Evolutionary conservation across 1,140 invertebrate genomes (phyloP), one percentile per base, ranked within the genome.

Genomic region (Tetragonula clypearis): DNA sequence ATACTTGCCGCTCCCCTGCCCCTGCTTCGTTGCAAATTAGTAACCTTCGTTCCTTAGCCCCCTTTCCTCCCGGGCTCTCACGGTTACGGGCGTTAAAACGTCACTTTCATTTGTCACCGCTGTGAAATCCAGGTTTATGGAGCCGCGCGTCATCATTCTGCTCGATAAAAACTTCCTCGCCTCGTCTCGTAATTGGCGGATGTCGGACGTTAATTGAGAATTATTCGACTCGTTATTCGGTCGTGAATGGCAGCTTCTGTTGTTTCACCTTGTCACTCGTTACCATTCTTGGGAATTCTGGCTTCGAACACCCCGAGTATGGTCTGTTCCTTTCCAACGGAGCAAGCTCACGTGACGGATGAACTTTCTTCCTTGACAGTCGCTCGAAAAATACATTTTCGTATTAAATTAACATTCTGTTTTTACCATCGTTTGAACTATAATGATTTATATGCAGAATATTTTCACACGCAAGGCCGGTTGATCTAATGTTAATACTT

Each of bases 11-110:
- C 53, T 30, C 12, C 15, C 19, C 53, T 35, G 62, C 74, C 60
- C 15, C 71, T 5, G 35, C 41, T 49, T 49, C 41, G 41, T 74
- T 74, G 26, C 62, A 56, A 82, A 82, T 77, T 82, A 76, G 49
- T 60, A 76, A 76, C 60, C 56, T 72, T 80, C 53, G 15, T 72
- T 60, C 30, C 41, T 49, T 8, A 0, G 55, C n/a, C 17, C 3
- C 35, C 35, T 2, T 35, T 3, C 35, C 35, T 35, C 35, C 3
- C 35, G 35, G 2, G 35, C 35, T 17, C 55, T n/a, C 58, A 23
- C 49, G 55, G 76, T 75, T 76, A 82, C 76, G 72, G 58, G 26
- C 30, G 56, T 12, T n/a, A 65, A 35, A 35, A 77, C 35, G 81
- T 66, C 73, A 68, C 73, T 66, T 66, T 26, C 73, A 56, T 82